phyloP scores from a whole-genome alignment of 2,797 vertebrate species.

The Anas bahamensis region DNA sequence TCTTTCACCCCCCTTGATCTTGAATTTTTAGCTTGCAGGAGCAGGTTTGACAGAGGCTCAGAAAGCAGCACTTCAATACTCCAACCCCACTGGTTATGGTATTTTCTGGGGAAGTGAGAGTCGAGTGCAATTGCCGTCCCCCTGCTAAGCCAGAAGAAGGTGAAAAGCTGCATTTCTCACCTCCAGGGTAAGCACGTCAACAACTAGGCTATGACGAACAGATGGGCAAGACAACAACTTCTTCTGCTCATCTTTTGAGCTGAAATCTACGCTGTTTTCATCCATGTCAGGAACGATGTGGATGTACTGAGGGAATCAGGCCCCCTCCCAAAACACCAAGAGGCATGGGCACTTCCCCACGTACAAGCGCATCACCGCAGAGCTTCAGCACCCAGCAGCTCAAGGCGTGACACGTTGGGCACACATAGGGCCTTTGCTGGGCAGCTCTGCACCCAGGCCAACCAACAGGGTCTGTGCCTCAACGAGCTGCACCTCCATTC shows the following conservation, averaged over 20 bases:
- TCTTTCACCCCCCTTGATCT: background rate
- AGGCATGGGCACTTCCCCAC: background rate
- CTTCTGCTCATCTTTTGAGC: background rate
- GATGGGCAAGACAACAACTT: background rate
- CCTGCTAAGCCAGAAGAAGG: background rate
- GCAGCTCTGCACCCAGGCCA: background rate
- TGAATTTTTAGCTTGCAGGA: background rate
- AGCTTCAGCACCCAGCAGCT: background rate
- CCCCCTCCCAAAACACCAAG: background rate
- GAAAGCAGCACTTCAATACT: background rate
- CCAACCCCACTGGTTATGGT: background rate
- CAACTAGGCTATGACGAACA: slow-evolving; percentile 1
- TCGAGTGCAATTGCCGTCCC: background rate
- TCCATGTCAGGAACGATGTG: background rate
- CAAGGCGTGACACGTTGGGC: background rate
- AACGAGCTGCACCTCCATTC: background rate
- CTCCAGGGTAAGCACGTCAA: background rate
- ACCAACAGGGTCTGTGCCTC: background rate
- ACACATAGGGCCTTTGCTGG: background rate
- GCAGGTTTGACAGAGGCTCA: background rate
- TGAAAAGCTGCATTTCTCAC: slow-evolving; percentile 30
- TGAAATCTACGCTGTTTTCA: background rate
- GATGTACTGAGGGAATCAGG: background rate
- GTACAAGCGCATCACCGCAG: background rate
- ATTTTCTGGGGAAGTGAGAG: background rate